Percentiles rank a stretch among this genome's conserved stretches.
Evolutionary conservation across 1,140 invertebrate genomes (phyloP).

Genomic region (Mactra quadrangularis): DNA sequence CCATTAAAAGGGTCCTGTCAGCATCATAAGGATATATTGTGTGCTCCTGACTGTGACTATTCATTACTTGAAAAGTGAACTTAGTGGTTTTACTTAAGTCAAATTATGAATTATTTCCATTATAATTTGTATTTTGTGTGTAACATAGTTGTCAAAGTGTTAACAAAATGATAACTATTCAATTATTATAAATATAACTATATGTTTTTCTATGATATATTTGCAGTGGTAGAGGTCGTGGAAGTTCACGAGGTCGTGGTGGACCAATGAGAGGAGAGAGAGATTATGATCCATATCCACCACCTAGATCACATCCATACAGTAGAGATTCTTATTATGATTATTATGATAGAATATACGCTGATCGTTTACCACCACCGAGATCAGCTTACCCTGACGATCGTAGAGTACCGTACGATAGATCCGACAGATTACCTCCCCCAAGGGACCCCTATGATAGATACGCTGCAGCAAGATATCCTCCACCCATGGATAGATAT

Average conservation of each 20-base stretch:
- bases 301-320: slow-evolving; percentile 51
- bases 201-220: too few relatives aligned
- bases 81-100: too few relatives aligned
- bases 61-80: too few relatives aligned
- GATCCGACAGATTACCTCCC: slow-evolving; percentile 58
- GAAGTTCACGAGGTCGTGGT: slow-evolving; percentile 59
- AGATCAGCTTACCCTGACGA: slow-evolving; percentile 42
- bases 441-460: slow-evolving; percentile 63
- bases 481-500: slow-evolving; percentile 61
- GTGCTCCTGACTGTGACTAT: too few relatives aligned
- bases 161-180: too few relatives aligned
- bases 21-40: too few relatives aligned
- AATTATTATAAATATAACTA: too few relatives aligned
- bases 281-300: slow-evolving; percentile 66
- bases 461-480: slow-evolving; percentile 56
- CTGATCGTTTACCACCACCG: slow-evolving; percentile 9
- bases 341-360: slow-evolving; percentile 58
- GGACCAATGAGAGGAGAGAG: slow-evolving; percentile 59
- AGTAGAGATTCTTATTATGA: slow-evolving; percentile 60
- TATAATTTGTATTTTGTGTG: too few relatives aligned
- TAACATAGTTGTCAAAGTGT: too few relatives aligned
- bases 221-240: slow-evolving; percentile 60
- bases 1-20: too few relatives aligned
- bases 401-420: slow-evolving; percentile 28
- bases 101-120: too few relatives aligned